Conservation (phyloP, 2,797 vertebrate species). For the Falco naumanni region DNA sequence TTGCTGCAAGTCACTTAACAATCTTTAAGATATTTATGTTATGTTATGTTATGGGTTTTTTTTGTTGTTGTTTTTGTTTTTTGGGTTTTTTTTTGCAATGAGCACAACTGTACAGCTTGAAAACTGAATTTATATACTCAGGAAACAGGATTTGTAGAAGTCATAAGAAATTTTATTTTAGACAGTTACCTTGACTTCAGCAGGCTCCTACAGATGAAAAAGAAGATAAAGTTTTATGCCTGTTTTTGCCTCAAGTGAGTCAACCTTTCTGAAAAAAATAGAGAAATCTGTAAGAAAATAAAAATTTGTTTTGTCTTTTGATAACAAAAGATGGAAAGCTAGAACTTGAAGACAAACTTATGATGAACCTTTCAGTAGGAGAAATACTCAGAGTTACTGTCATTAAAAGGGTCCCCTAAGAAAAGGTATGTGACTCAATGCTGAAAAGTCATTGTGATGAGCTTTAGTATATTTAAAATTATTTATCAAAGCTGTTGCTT, state of each 20-base stretch:
- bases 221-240: neutral
- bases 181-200: neutral
- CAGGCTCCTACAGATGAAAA: neutral
- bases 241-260: neutral
- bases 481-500: neutral
- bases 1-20: neutral
- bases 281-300: neutral
- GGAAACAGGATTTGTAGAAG: neutral
- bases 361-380: neutral
- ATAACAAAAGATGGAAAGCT: neutral
- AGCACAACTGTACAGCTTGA: neutral
- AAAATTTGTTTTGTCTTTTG: neutral
- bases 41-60: no score
- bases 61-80: neutral
- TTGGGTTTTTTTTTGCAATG: no score
- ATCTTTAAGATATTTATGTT: neutral
- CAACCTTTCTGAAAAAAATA: neutral
- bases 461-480: neutral
- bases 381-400: neutral
- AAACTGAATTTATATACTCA: neutral
- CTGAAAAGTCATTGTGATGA: neutral
- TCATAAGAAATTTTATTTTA: neutral
- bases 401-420: neutral
- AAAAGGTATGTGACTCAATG: neutral
- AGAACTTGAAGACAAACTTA: neutral